phyloP scores from a whole-genome alignment of 2,113 vertebrate genomes.

The Apistogramma diplotaenia region DNA sequence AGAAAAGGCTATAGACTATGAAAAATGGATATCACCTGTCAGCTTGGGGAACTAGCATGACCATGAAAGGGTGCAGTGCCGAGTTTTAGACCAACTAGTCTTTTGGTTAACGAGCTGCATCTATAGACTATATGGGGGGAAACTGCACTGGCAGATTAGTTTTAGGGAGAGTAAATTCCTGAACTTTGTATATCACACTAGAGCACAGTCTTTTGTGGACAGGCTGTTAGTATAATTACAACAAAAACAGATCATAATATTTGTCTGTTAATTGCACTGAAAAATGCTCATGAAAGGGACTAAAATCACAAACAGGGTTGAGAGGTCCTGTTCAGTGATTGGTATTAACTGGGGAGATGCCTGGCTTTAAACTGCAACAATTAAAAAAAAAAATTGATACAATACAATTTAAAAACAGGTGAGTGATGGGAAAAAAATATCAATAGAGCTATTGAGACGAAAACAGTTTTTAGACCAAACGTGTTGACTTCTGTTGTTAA shows the following conservation, averaged over 20 bases:
- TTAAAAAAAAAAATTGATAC: too few relatives aligned
- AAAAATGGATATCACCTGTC: neutral
- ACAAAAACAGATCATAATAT: neutral
- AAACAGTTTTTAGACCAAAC: neutral
- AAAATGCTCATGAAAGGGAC: neutral
- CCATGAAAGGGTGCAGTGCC: neutral
- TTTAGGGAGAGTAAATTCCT: too few relatives aligned
- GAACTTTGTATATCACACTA: too few relatives aligned
- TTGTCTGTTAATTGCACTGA: neutral
- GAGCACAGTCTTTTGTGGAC: neutral
- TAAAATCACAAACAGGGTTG: neutral
- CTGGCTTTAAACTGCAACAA: neutral
- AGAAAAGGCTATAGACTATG: neutral
- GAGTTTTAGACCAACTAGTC: neutral
- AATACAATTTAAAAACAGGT: too few relatives aligned
- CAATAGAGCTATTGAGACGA: neutral
- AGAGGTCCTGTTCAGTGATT: neutral
- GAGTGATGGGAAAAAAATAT: neutral
- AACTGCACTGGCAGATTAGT: neutral
- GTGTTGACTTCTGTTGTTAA: neutral
- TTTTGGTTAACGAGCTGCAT: neutral
- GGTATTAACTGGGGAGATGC: neutral
- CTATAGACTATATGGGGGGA: neutral
- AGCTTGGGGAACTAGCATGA: neutral
- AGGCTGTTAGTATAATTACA: neutral